Base-by-base conservation (phyloP, 2,797 vertebrate species). In the Agapornis canus region DNA sequence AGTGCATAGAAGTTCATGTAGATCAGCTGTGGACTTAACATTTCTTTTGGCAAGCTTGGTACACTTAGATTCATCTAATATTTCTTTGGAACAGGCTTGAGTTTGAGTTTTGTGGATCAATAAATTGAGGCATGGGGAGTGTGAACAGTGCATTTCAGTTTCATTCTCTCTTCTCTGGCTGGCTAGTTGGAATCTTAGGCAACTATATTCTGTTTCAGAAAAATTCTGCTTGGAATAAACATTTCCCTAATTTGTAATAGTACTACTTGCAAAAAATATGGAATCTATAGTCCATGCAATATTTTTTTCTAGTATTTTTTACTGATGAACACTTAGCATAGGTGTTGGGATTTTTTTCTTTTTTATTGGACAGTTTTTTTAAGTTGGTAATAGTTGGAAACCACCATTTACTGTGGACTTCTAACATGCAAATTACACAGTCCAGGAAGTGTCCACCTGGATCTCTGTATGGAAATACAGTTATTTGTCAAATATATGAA, bases 341-440 rank as follows among this genome's bases (percentile, higher is more conserved):
- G 4, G 2, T 61, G 5, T 63, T 42, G 12, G 2, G 0, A 0
- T 2, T 35, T 66, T 86, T 59, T 54, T 1, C 1, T 15, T 82
- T 84, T 94, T 60, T 37, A 60, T 17, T 64, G 11, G 10, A 48
- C 1, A 32, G 26, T 43, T 82, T 80, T 80, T 69, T 14, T 32
- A 37, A 3, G 10, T 13, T 66, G 25, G 16, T 60, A 39, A 12
- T 57, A 57, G 14, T 7, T 73, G 22, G 27, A 86, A 88, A 17
- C 4, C 17, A 40, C 20, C 42, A 26, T 88, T 82, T 77, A 13
- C 26, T 31, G 25, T 45, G 29, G 64, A 54, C 13, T 57, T 59
- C 23, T 43, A 31, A 32, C 65, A 45, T 22, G 10, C 6, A 13
- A 60, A 1, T 40, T 77, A 3, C 15, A 60, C 22, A 40, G 49